Base-by-base conservation (phyloP, 2,113 vertebrate species). In the Clarias macrocephalus region DNA sequence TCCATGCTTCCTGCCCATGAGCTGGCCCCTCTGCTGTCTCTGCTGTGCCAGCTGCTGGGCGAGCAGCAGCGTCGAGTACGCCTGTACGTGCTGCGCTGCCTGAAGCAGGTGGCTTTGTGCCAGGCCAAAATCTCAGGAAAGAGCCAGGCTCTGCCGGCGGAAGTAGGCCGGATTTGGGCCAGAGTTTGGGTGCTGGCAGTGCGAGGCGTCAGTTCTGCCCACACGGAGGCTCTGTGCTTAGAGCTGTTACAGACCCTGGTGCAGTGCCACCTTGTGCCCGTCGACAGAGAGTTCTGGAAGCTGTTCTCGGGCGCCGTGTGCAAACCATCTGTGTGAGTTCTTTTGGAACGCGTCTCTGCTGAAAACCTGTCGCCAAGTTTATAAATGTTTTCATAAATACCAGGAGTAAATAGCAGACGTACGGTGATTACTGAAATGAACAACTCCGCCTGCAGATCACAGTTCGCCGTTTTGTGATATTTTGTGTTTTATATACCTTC, bases 221-320 rank as follows among this genome's bases (percentile, higher is more conserved):
- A 96, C 84, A 96, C 94, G 19, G 97, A 97, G 92, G 88, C 86
- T 62, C 93, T 96, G 92, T 96, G 95, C 90, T 96, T 99, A 92
- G 95, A 95, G 62, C 93, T 99, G 73, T 94, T 99, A 86, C 89
- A 93, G 88, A 94, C 96, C 88, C 94, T 99, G 87, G 94, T 99
- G 94, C 95, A 95, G 70, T 95, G 95, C 42, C 95, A 90, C 85
- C 94, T 99, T 76, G 92, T 97, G 88, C 92, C 92, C 62, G 85
- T 95, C 57, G 96, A 99, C 89, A 95, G 94, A 93, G 98, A 99
- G 72, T 95, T 99, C 72, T 99, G 98, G 98, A 99, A 96, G 88
- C 90, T 99, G 86, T 99, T 99, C 93, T 96, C 96, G 83, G 96
- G 96, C 63, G 94, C 96, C 84, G 94, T 95, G 10, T 98, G 96